phyloP scores from a whole-genome alignment of 1,140 invertebrate genomes.

The Schlechtendalia chinensis region DNA sequence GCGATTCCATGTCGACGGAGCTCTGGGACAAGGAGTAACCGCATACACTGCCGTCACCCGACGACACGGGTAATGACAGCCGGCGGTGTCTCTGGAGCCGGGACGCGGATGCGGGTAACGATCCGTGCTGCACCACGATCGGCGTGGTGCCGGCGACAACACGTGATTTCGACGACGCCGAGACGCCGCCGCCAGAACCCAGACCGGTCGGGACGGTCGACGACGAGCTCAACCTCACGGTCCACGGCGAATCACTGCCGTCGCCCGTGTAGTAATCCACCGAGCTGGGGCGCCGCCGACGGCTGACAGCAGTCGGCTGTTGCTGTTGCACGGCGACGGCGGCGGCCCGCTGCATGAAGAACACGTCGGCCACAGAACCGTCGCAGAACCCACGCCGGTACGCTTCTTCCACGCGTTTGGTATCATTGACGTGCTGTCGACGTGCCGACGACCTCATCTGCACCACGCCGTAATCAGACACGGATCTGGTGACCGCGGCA shows the following conservation, averaged over 20 bases:
- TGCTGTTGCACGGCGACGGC: background rate
- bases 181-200: background rate
- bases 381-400: slow-evolving; percentile 40
- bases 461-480: slow-evolving; percentile 20
- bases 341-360: slow-evolving; percentile 10
- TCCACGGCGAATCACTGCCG: slow-evolving; percentile 6
- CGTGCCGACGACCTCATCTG: background rate
- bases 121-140: background rate
- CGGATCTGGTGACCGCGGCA: background rate
- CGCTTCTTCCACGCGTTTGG: slow-evolving; percentile 37
- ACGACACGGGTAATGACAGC: slow-evolving; percentile 32
- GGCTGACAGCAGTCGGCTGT: slow-evolving; percentile 2
- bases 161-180: background rate
- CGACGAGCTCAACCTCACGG: slow-evolving; percentile 34
- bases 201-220: slow-evolving; percentile 50
- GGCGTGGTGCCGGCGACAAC: background rate
- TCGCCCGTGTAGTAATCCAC: background rate
- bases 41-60: background rate
- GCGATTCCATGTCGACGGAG: slow-evolving; percentile 17
- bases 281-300: slow-evolving; percentile 22
- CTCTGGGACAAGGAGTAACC: background rate
- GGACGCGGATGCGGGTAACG: background rate
- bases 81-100: background rate
- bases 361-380: slow-evolving; percentile 27
- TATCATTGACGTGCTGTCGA: background rate